Evolutionary conservation across 2,113 vertebrate genomes (phyloP).

Genomic region (Cyprinodon variegatus): DNA sequence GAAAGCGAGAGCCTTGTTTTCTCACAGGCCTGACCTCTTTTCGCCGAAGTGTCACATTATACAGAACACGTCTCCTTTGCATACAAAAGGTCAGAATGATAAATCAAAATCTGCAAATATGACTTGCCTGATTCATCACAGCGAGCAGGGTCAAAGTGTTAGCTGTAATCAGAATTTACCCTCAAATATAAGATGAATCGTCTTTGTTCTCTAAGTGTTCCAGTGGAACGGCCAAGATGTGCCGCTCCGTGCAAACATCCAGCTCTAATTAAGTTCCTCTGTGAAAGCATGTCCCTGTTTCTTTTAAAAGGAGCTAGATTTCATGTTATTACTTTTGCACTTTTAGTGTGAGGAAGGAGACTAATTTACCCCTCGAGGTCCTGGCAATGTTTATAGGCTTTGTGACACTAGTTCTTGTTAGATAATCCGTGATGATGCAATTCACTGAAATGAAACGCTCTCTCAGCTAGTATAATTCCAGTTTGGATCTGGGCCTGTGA

Average conservation of each 20-base stretch:
- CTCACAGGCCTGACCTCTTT: constrained; percentile 76
- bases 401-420: constrained; percentile 79
- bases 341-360: constrained; percentile 65
- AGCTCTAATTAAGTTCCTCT: constrained; percentile 65
- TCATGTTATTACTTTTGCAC: constrained; percentile 58
- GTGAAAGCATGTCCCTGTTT: constrained; percentile 51
- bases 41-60: constrained; percentile 79
- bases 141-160: constrained; percentile 66
- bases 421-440: constrained; percentile 82
- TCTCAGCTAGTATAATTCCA: constrained; percentile 60
- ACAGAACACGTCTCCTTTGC: constrained; percentile 78
- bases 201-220: constrained; percentile 57
- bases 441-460: constrained; percentile 73
- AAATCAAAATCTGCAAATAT: constrained; percentile 76
- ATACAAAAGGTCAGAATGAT: constrained; percentile 84
- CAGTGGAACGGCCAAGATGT: constrained; percentile 41
- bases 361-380: constrained; percentile 79
- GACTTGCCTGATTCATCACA: constrained; percentile 79
- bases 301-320: constrained; percentile 43
- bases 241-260: constrained; percentile 57
- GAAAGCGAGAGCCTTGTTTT: constrained; percentile 64
- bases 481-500: constrained; percentile 69
- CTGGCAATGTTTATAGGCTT: constrained; percentile 77
- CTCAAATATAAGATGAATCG: constrained; percentile 68
- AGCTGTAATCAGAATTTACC: constrained; percentile 70